phyloP scores from a whole-genome alignment of 2,888 invertebrate genomes.

The Platerodrilus igneus region DNA sequence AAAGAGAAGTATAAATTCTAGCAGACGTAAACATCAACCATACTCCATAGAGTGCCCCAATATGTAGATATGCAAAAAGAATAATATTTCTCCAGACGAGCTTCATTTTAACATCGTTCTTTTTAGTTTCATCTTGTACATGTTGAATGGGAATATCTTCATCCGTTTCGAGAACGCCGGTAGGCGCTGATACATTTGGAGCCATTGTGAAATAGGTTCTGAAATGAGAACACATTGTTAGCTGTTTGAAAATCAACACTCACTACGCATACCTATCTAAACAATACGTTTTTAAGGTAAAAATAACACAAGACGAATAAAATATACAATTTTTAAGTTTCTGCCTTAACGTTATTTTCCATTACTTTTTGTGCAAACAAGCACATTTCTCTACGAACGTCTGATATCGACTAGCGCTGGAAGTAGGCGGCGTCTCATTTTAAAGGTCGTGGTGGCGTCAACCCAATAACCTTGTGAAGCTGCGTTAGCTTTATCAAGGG shows the following conservation, averaged over 20 bases:
- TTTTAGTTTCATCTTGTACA: constrained; percentile 28
- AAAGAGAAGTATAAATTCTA: constrained; percentile 64
- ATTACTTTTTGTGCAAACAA: too few relatives aligned
- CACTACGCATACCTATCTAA: too few relatives aligned
- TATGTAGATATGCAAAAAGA: constrained; percentile 71
- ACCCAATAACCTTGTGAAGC: constrained; percentile 17
- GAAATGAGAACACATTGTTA: constrained; percentile 16
- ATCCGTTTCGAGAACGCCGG: constrained; percentile 63
- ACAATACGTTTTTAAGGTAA: too few relatives aligned
- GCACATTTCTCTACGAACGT: constrained; percentile 10
- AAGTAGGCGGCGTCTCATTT: constrained; percentile 9
- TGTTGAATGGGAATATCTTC: constrained; percentile 46
- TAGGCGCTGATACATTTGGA: constrained; percentile 43
- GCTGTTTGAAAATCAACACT: constrained; percentile 8
- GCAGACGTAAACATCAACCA: constrained; percentile 71
- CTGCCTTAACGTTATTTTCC: too few relatives aligned
- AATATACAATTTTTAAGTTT: too few relatives aligned
- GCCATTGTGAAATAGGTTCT: constrained; percentile 35
- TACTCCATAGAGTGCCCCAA: constrained; percentile 70
- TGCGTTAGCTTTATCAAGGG: constrained; percentile 5
- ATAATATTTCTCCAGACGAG: constrained; percentile 81
- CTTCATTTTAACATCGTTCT: constrained; percentile 53
- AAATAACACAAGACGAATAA: too few relatives aligned
- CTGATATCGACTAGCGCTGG: constrained; percentile 16
- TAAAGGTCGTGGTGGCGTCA: constrained; percentile 18